Base-by-base conservation (phyloP, 2,888 invertebrate genomes). In the Drosophila sordidula region DNA sequence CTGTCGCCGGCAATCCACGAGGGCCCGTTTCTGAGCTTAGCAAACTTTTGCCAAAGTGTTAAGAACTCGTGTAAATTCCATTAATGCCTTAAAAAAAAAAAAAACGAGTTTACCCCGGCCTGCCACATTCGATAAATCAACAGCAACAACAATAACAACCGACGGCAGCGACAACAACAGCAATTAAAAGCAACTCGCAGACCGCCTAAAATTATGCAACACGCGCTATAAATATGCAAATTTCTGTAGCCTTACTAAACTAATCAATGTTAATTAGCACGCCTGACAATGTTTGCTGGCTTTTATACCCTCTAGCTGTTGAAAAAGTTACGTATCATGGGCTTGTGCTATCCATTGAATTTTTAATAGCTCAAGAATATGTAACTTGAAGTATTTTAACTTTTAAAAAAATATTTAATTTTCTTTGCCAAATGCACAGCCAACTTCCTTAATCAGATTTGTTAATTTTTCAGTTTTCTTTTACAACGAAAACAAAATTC, bases 11-110 rank as follows among this genome's bases (percentile, higher is more conserved):
- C 42, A 45, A 41, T 32, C 41, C 46, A 46, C 34, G 54, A 57
- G 32, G 61, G 41, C 58, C 41, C 29, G 22, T 42, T 44, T 38
- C 22, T 26, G 38, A 11, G 32, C 63, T 58, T 47, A 12, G 11
- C 18, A 59, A 84, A 86, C 70, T 70, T 78, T 75, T 29, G 50
- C 42, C 52, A 79, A 85, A 88, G 87, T 87, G 87, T 87, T 88
- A 75, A 68, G 71, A 87, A 54, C 77, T 86, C 89, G 79, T 87
- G 87, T 83, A 81, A 89, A 89, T 87, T 80, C 79, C 87, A 85
- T 85, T 87, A 85, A 75, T 51, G 55, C 68, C 42, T 16, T 65
- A 16, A 54, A 45, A 55, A 52, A 18, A 41, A 16, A 34, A 4
- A 26, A 6, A 14, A 57, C 49, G 70, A 64, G 64, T 68, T 70